These are phyloP conservation scores for Lagopus muta DNA, from an alignment of 2,113 vertebrate species.

Conservation along the genomic window DNA sequence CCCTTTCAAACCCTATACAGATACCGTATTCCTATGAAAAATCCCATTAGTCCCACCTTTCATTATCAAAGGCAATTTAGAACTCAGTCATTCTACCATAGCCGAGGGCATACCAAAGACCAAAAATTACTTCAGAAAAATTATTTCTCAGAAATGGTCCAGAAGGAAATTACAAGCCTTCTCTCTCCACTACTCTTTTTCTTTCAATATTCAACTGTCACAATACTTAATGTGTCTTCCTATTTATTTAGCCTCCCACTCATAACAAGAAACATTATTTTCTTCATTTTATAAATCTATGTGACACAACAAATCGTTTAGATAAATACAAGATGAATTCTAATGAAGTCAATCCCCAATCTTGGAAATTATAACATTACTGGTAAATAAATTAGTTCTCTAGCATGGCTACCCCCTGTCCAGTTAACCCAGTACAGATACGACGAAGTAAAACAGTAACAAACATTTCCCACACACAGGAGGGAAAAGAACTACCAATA, in stretches of 20 bases:
- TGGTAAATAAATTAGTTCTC: not conserved
- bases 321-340: not conserved
- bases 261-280: not conserved
- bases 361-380: not conserved
- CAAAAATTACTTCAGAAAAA: constrained; percentile 12
- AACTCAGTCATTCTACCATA: not conserved
- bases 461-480: not conserved
- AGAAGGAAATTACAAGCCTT: not conserved
- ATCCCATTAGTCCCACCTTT: not conserved
- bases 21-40: not conserved
- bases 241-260: not conserved
- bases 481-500: not conserved
- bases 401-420: not conserved
- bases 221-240: not conserved
- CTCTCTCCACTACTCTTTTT: not conserved
- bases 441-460: not conserved
- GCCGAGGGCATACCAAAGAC: not conserved
- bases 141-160: not conserved
- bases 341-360: not conserved
- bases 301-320: not conserved
- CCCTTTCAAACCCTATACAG: not conserved
- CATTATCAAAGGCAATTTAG: not conserved
- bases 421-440: not conserved
- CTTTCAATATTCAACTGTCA: not conserved
- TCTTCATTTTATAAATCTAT: not conserved